phyloP scores from a whole-genome alignment of 2,888 invertebrate genomes.

The Stenurella melanura region DNA sequence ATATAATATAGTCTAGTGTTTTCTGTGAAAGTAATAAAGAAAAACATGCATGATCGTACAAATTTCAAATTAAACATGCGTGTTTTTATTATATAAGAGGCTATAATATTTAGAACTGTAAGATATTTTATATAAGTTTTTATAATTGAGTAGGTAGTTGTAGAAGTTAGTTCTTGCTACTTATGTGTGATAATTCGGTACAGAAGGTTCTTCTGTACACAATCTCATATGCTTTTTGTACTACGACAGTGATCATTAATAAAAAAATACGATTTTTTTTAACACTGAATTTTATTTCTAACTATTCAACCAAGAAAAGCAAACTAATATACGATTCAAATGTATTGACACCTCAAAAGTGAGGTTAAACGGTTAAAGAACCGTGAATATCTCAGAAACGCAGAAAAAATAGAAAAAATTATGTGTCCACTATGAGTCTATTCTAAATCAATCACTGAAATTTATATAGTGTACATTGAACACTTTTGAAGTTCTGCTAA shows the following conservation, averaged over 20 bases:
- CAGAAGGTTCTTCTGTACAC: constrained; percentile 58
- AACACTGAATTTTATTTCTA: background rate
- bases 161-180: constrained; percentile 51
- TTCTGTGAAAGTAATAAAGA: constrained; percentile 55
- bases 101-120: constrained; percentile 58
- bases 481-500: too few species aligned
- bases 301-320: too few species aligned
- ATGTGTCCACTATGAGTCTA: too few species aligned
- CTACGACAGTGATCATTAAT: constrained; percentile 50
- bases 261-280: constrained; percentile 50
- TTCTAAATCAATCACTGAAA: too few species aligned
- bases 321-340: too few species aligned
- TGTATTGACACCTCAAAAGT: too few species aligned
- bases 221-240: constrained; percentile 62
- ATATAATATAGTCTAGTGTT: constrained; percentile 57
- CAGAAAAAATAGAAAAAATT: too few species aligned
- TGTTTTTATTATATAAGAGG: constrained; percentile 60
- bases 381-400: too few species aligned
- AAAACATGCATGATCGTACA: constrained; percentile 62
- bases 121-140: constrained; percentile 63
- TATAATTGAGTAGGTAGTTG: constrained; percentile 55
- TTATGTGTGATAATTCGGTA: constrained; percentile 61
- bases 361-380: too few species aligned
- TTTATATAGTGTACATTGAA: too few species aligned
- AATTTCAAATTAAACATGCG: constrained; percentile 60